Conservation (phyloP, 2,888 invertebrate species). For the Hesperia comma region DNA sequence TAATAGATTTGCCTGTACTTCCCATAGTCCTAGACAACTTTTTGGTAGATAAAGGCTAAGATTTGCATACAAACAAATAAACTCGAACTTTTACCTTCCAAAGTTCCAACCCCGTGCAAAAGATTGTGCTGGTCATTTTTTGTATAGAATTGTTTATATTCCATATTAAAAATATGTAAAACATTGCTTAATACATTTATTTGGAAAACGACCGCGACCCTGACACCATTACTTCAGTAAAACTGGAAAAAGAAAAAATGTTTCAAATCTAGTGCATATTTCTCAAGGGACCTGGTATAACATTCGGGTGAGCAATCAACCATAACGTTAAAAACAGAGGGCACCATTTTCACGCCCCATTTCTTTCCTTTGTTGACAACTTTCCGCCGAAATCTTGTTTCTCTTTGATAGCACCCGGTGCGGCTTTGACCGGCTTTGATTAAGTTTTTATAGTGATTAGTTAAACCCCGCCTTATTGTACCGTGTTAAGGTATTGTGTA, state of each 20-base stretch:
- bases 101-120: too few species aligned
- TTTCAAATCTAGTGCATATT: slow-evolving; percentile 10
- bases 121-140: too few species aligned
- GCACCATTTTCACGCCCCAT: slow-evolving; percentile 27
- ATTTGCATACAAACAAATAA: too few species aligned
- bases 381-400: slow-evolving; percentile 18
- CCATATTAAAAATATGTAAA: too few species aligned
- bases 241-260: neutral
- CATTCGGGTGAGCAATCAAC: slow-evolving; percentile 17
- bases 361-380: slow-evolving; percentile 23
- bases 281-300: slow-evolving; percentile 16
- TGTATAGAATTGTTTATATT: too few species aligned
- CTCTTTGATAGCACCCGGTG: slow-evolving; percentile 12
- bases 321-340: slow-evolving; percentile 20
- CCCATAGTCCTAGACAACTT: too few species aligned
- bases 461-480: neutral
- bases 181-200: too few species aligned
- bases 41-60: too few species aligned
- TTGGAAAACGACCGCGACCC: too few species aligned
- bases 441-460: slow-evolving; percentile 4
- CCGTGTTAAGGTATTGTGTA: neutral
- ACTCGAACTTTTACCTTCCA: too few species aligned
- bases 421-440: neutral
- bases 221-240: too few species aligned
- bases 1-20: too few species aligned